Base-by-base conservation (phyloP, 2,113 vertebrate genomes). In the Pachyramphus minor region DNA sequence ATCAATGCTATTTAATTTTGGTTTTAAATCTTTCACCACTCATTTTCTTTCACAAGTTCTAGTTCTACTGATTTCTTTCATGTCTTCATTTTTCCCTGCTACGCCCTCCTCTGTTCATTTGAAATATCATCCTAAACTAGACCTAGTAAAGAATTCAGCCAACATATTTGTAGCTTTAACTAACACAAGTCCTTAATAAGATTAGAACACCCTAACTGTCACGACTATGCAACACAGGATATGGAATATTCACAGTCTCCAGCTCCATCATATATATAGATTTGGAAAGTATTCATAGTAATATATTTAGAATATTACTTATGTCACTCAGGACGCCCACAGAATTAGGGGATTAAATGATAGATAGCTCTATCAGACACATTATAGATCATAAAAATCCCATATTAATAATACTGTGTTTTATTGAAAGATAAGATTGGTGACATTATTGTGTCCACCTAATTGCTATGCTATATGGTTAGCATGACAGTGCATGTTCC, bases 261-360 rank as follows among this genome's bases (percentile, higher is more conserved):
- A 72, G 56, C 18, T 95, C 89, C 28, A 89, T 45, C 63, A 60
- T 76, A 62, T 23, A 74, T 20, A 47, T 18, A 62, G 30, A 35
- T 74, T 62, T 94, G 85, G 66, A 88, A 68, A 88, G 60, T 83
- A 91, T 77, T 90, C 85, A 82, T 74, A 93, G 87, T 92, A 81
- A 64, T 24, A 30, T 42, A 50, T 81, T 92, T 78, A 24, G 91
- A 63, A 9, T 60, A 93, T 96, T 97, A 95, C 86, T 97, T 95
- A 93, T 92, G 41, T 64, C 74, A 74, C 69, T 82, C 47, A 92
- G 47, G 72, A 94, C 39, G 31, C 67, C 55, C 68, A 80, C 37
- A 93, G 79, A 97, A 84, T 72, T 95, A 92, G 13, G 47, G 39
- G 39, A 53, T 94, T 77, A 90, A 93, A 76, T 89, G 84, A 82